Percentiles rank a stretch among this genome's conserved stretches.
Conservation (phyloP, 2,113 vertebrate genomes). For the Glareola pratincola region DNA sequence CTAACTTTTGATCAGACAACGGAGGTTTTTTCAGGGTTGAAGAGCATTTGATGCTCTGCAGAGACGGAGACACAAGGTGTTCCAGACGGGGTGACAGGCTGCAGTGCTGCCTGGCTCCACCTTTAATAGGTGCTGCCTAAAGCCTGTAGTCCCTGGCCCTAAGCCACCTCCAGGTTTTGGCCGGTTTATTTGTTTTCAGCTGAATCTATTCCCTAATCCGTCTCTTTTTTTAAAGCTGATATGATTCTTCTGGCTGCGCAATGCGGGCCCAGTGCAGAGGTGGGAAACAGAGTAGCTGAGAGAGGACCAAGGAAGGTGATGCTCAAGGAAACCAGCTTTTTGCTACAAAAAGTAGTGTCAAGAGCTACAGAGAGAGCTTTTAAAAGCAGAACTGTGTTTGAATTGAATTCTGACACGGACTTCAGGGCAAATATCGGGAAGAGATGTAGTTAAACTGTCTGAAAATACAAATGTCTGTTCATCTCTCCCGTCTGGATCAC, state of each 20-base stretch:
- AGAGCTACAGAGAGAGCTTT: not conserved
- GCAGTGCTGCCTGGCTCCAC: not conserved
- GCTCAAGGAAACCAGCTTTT: not conserved
- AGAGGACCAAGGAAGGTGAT: not conserved
- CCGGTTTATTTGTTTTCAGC: not conserved
- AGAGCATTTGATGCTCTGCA: not conserved
- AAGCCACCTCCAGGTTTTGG: accelerated
- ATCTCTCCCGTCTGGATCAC: not conserved
- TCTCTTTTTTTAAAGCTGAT: not conserved
- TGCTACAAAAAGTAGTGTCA: not conserved
- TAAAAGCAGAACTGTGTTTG: not conserved
- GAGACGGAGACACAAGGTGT: not conserved
- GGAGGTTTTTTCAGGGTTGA: accelerated
- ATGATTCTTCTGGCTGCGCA: not conserved
- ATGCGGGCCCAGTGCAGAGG: not conserved
- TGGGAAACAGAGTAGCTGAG: not conserved
- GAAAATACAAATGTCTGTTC: not conserved
- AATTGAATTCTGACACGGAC: not conserved
- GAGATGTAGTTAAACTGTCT: accelerated
- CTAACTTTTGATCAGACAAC: not conserved
- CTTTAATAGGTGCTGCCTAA: accelerated
- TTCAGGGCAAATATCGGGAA: not conserved
- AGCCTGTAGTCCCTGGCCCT: not conserved
- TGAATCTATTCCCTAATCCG: not conserved
- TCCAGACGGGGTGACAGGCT: not conserved